Evolutionary conservation across 1,140 invertebrate genomes (phyloP).

Genomic region (Propsilocerus akamusi): DNA sequence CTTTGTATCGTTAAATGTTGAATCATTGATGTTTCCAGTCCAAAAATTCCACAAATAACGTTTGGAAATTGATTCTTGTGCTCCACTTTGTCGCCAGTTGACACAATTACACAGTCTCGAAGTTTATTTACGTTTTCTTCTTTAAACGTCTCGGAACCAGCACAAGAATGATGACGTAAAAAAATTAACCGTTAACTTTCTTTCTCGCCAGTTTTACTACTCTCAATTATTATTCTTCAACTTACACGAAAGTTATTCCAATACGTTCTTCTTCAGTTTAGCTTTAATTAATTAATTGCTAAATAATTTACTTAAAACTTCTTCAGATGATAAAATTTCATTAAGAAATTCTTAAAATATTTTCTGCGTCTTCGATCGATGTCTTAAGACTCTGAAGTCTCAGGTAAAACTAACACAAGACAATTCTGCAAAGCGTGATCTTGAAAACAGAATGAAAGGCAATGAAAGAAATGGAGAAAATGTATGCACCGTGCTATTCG

Average conservation of each 20-base stretch:
- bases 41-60: too few species aligned
- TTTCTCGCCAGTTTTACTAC: background rate
- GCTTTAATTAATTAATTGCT: too few species aligned
- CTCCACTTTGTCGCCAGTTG: background rate
- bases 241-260: too few species aligned
- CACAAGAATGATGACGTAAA: slow-evolving; percentile 4
- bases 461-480: background rate
- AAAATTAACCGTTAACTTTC: background rate
- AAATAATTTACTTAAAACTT: too few species aligned
- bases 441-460: background rate
- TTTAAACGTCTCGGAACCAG: background rate
- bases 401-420: background rate
- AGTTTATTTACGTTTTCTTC: background rate
- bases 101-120: slow-evolving; percentile 1
- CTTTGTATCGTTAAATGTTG: too few species aligned
- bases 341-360: too few species aligned
- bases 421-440: background rate
- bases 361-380: too few species aligned
- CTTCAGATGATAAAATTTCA: too few species aligned
- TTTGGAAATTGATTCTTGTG: too few species aligned
- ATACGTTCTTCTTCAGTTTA: too few species aligned
- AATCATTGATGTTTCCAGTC: too few species aligned
- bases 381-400: background rate
- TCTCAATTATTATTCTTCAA: background rate
- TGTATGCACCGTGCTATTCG: background rate